Evolutionary conservation across 2,113 vertebrate species (phyloP).

Genomic region (Emydocephalus ijimae): DNA sequence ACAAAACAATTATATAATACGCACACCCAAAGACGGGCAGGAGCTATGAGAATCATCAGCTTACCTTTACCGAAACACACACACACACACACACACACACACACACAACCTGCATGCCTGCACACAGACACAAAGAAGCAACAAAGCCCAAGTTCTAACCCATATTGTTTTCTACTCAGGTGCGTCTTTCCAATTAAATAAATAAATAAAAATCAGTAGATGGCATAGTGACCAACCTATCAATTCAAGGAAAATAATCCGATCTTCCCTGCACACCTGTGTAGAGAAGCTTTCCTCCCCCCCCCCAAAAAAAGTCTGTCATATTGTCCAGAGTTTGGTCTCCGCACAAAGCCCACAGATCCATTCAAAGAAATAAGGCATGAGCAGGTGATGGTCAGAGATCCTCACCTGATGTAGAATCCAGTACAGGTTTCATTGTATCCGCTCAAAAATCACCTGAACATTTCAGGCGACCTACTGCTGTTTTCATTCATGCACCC

Average conservation of each 20-base stretch:
- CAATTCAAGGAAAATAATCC: too few relatives aligned
- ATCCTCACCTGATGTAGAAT: not conserved
- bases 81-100: not conserved
- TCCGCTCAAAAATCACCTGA: not conserved
- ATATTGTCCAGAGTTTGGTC: not conserved
- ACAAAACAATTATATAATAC: constrained; percentile 2
- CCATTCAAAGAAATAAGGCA: not conserved
- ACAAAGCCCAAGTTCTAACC: not conserved
- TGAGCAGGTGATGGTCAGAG: not conserved
- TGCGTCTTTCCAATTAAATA: not conserved
- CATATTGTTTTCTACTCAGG: not conserved
- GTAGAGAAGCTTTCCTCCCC: not conserved
- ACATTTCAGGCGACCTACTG: not conserved
- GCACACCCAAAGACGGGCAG: not conserved
- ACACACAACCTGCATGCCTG: not conserved
- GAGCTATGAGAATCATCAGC: not conserved
- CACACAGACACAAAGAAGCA: not conserved
- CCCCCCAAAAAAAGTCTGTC: not conserved
- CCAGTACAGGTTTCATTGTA: not conserved
- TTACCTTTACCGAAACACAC: not conserved
- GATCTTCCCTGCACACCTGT: not conserved
- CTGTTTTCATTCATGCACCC: not conserved
- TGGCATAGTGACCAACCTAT: not conserved
- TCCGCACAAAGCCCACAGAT: not conserved
- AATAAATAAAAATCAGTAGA: not conserved